Evolutionary conservation across 1,140 invertebrate genomes (phyloP).

Genomic region (Nomia melanderi): DNA sequence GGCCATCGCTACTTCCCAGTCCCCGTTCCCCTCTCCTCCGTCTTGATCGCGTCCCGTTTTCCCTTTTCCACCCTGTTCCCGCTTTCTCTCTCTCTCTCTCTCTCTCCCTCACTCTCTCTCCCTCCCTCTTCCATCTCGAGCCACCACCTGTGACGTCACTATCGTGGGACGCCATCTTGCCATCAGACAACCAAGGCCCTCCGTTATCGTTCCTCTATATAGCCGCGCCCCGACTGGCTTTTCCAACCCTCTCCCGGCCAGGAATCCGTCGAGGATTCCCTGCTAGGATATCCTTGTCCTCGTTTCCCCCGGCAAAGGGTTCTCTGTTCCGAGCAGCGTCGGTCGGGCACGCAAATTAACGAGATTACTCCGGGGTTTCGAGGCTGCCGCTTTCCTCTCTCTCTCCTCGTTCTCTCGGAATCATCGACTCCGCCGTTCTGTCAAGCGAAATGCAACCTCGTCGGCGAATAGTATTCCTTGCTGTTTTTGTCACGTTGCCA

Average conservation of each 20-base stretch:
- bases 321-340: slow-evolving; percentile 29
- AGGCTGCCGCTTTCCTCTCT: not conserved
- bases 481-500: too few species aligned
- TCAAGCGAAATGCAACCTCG: too few species aligned
- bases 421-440: slow-evolving; percentile 14
- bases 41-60: slow-evolving; percentile 54
- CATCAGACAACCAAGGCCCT: slow-evolving; percentile 79
- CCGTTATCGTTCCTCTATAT: slow-evolving; percentile 75
- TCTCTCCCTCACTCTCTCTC: slow-evolving; percentile 46
- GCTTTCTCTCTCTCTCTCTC: slow-evolving; percentile 43
- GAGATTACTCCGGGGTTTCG: slow-evolving; percentile 56
- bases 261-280: slow-evolving; percentile 26
- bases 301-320: slow-evolving; percentile 6
- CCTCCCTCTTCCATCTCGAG: slow-evolving; percentile 59
- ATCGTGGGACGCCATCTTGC: slow-evolving; percentile 81
- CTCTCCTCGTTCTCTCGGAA: slow-evolving; percentile 11
- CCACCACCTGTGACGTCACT: slow-evolving; percentile 77
- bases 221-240: slow-evolving; percentile 61
- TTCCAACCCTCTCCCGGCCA: slow-evolving; percentile 43
- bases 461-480: too few species aligned
- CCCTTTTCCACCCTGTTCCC: slow-evolving; percentile 18
- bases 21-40: slow-evolving; percentile 22
- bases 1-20: slow-evolving; percentile 27
- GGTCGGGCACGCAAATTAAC: slow-evolving; percentile 67
- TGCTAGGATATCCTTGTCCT: slow-evolving; percentile 31